Percentiles rank a stretch among this genome's conserved stretches.
Conservation (phyloP, 2,888 invertebrate genomes). For the Lapara coniferarum region DNA sequence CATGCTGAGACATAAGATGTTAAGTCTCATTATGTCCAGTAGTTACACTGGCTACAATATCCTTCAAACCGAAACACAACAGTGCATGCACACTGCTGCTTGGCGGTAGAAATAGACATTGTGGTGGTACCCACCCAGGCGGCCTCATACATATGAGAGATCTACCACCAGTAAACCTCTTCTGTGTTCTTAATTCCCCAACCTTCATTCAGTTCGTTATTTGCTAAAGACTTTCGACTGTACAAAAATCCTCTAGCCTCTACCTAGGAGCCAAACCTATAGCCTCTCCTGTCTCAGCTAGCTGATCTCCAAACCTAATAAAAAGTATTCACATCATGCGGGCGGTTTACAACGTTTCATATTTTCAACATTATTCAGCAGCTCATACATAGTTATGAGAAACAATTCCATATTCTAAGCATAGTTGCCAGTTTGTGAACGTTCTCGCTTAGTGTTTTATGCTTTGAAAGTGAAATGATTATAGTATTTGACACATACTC, state of each 20-base stretch:
- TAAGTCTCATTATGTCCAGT: too few relatives aligned
- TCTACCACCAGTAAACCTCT: too few relatives aligned
- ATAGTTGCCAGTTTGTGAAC: slow-evolving; percentile 27
- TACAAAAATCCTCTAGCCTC: neutral
- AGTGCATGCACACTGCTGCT: too few relatives aligned
- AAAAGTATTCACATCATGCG: slow-evolving; percentile 9
- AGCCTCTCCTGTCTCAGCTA: neutral
- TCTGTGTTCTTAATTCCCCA: too few relatives aligned
- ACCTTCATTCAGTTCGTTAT: too few relatives aligned
- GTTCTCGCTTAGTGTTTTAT: slow-evolving; percentile 23
- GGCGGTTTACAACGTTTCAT: slow-evolving; percentile 20
- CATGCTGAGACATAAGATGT: too few relatives aligned
- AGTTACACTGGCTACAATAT: too few relatives aligned
- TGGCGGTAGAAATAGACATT: too few relatives aligned
- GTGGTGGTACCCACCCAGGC: too few relatives aligned
- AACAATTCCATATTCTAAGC: slow-evolving; percentile 25
- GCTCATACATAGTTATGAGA: slow-evolving; percentile 30
- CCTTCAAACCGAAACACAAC: too few relatives aligned
- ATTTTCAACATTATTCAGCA: slow-evolving; percentile 26
- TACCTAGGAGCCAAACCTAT: neutral
- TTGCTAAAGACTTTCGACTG: too few relatives aligned
- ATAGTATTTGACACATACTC: neutral
- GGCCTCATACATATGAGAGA: too few relatives aligned
- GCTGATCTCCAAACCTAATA: neutral
- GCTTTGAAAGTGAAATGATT: slow-evolving; percentile 3